Evolutionary conservation across 2,797 vertebrate species (phyloP).

Genomic region (Eulemur rubriventer): DNA sequence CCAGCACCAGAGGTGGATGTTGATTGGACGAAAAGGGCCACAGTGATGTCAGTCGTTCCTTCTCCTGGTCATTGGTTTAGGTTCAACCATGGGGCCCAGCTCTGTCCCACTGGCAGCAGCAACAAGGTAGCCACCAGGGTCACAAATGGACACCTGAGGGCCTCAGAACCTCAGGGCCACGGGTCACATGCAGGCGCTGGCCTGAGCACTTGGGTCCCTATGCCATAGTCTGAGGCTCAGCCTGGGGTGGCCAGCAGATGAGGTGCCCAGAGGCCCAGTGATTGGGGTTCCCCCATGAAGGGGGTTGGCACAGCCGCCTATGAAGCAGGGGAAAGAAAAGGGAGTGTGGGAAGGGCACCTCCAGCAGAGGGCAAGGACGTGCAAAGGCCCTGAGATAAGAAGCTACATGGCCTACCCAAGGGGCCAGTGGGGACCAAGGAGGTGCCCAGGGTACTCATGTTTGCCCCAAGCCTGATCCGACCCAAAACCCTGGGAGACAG

Average conservation of each 20-base stretch:
- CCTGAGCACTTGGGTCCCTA: not conserved
- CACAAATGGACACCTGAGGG: not conserved
- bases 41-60: not conserved
- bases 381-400: not conserved
- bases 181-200: not conserved
- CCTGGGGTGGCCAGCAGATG: not conserved
- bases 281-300: not conserved
- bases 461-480: not conserved
- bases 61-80: not conserved
- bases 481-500: not conserved
- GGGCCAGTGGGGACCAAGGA: not conserved
- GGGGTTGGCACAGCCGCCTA: not conserved
- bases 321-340: not conserved
- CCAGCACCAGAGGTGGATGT: not conserved
- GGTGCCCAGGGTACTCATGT: too few relatives aligned
- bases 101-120: not conserved
- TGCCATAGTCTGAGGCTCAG: not conserved
- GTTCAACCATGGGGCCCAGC: not conserved
- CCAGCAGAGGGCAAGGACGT: not conserved
- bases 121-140: not conserved
- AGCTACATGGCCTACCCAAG: not conserved
- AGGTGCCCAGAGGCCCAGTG: not conserved
- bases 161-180: not conserved
- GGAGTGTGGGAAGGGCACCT: not conserved
- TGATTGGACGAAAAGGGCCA: not conserved